Conservation (phyloP, 2,113 vertebrate genomes). For the Myrmophylax atrothorax region DNA sequence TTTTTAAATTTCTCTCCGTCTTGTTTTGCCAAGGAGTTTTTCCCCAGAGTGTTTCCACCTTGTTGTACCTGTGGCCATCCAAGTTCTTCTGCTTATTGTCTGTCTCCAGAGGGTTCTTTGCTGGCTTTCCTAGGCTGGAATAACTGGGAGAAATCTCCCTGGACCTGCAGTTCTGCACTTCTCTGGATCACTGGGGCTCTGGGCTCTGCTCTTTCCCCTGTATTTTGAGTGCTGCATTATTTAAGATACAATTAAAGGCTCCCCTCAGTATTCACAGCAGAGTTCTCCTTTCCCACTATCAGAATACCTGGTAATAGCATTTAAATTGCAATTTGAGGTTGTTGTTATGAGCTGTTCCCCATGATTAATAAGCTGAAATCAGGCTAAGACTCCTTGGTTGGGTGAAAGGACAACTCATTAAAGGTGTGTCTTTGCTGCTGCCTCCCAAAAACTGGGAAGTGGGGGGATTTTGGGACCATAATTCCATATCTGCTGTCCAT, state of each 20-base stretch:
- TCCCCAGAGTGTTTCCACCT: fast-evolving
- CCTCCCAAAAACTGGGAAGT: background rate
- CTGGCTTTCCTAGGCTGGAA: background rate
- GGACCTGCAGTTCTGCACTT: background rate
- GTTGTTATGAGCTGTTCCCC: background rate
- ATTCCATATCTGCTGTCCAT: background rate
- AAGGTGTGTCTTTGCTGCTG: background rate
- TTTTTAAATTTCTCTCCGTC: background rate
- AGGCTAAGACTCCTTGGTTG: background rate
- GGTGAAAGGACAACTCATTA: background rate
- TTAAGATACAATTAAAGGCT: background rate
- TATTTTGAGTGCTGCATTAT: background rate
- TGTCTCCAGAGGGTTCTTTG: background rate
- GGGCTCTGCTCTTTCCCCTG: background rate
- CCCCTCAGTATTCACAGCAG: background rate
- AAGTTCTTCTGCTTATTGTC: background rate
- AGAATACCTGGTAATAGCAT: background rate
- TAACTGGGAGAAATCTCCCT: background rate
- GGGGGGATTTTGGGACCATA: background rate
- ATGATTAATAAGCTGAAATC: background rate
- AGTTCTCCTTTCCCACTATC: background rate
- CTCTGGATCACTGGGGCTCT: background rate
- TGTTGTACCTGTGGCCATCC: background rate
- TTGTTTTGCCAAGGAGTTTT: background rate
- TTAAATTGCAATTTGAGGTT: background rate